Conservation (phyloP, 2,797 vertebrate genomes). For the Peromyscus aztecus region DNA sequence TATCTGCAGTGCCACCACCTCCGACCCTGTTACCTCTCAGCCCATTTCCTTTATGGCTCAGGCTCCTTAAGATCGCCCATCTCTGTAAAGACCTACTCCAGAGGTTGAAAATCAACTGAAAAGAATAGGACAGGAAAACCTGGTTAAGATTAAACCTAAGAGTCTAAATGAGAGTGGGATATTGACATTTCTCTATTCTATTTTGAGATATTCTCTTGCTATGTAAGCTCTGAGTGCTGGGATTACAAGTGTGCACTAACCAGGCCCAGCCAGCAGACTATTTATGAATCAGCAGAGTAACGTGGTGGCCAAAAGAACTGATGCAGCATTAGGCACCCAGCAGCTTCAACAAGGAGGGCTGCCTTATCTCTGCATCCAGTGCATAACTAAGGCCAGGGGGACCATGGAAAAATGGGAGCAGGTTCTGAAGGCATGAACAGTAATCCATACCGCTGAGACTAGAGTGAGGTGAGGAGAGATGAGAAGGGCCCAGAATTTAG, state of each 20-base stretch:
- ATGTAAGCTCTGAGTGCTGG: background rate
- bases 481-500: background rate
- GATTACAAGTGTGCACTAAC: background rate
- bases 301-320: background rate
- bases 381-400: no score
- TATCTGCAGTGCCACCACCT: background rate
- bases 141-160: background rate
- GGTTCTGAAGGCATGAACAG: background rate
- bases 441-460: background rate
- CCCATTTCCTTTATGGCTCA: constrained; percentile 41
- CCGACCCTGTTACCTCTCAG: background rate
- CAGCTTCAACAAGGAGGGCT: background rate
- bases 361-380: background rate
- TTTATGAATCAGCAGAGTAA: background rate
- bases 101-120: constrained; percentile 21
- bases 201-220: background rate
- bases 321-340: no score
- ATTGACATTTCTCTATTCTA: background rate
- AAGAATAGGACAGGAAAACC: background rate
- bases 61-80: background rate
- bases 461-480: background rate
- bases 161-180: background rate
- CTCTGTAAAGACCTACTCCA: background rate
- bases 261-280: background rate
- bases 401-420: background rate